Evolutionary conservation across 1,140 invertebrate species (phyloP).

Genomic region (Listronotus oregonensis): DNA sequence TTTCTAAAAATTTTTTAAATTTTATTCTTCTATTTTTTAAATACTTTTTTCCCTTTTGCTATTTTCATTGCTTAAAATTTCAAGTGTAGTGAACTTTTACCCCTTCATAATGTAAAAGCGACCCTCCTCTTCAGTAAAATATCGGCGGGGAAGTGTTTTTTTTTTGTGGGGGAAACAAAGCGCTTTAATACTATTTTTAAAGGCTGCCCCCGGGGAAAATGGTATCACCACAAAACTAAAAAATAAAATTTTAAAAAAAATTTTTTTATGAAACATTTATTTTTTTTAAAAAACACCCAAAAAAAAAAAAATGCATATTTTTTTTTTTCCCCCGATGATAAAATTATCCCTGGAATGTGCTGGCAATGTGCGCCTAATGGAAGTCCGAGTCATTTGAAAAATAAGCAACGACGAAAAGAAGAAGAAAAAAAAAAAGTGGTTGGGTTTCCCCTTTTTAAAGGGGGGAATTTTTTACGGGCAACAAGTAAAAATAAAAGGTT

Average conservation of each 20-base stretch:
- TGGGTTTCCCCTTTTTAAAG: not conserved
- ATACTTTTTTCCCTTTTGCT: slow-evolving; percentile 69
- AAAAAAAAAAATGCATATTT: no score
- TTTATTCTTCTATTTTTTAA: slow-evolving; percentile 81
- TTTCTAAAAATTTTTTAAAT: slow-evolving; percentile 92
- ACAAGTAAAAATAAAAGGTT: slow-evolving; percentile 6
- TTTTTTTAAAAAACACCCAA: no score
- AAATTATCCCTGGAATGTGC: no score
- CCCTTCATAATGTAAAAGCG: slow-evolving; percentile 93
- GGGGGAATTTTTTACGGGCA: slow-evolving; percentile 5
- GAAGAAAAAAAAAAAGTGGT: not conserved
- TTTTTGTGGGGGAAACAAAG: slow-evolving; percentile 74
- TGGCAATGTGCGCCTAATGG: no score
- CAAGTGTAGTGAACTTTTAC: slow-evolving; percentile 85
- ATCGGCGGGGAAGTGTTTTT: slow-evolving; percentile 70
- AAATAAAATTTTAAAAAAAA: slow-evolving; percentile 24
- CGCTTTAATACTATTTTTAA: slow-evolving; percentile 89
- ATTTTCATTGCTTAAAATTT: slow-evolving; percentile 76
- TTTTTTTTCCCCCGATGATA: no score
- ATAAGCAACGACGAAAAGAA: no score
- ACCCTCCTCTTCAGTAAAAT: slow-evolving; percentile 79
- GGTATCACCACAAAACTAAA: slow-evolving; percentile 93
- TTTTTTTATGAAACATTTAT: no score
- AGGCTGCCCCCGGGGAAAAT: slow-evolving; percentile 93
- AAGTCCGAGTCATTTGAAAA: no score